A percentile compares a stretch with the other conserved stretches of the same genome.
These are phyloP conservation scores for Amphiura filiformis DNA, from an alignment of 35 echinoderm and acorn worm species.

Conservation along the genomic window DNA sequence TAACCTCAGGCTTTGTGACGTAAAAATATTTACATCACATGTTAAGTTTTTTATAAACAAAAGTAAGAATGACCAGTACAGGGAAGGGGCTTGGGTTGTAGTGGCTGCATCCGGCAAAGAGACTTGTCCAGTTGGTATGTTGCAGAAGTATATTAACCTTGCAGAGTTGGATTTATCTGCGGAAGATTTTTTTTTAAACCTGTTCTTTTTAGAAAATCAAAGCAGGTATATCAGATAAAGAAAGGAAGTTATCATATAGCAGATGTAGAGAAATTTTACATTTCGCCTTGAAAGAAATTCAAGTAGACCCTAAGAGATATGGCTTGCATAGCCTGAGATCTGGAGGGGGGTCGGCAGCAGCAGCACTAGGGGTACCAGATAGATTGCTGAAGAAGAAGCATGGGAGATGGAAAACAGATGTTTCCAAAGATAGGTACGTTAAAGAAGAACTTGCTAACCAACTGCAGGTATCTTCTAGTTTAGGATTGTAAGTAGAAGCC, in stretches of 20 bases:
- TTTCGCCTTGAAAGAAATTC: background rate
- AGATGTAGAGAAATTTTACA: background rate
- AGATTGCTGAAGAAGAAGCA: conserved; percentile 26
- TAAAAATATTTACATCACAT: background rate
- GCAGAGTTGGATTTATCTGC: background rate
- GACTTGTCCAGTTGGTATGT: conserved; percentile 18
- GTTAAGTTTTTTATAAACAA: conserved; percentile 3
- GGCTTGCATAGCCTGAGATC: conserved; percentile 12
- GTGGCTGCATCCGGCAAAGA: background rate
- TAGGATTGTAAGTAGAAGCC: background rate
- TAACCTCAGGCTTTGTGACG: conserved; percentile 3
- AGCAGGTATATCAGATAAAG: background rate
- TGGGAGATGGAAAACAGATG: conserved; percentile 11
- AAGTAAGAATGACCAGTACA: conserved; percentile 31
- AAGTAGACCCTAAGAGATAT: background rate
- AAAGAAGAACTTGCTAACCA: background rate
- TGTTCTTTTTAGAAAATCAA: background rate
- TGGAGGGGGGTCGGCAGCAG: conserved; percentile 19
- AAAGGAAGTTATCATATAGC: background rate
- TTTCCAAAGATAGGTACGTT: conserved; percentile 18
- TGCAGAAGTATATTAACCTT: conserved; percentile 1
- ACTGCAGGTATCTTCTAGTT: background rate
- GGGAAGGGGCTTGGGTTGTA: conserved; percentile 16
- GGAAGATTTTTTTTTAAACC: conserved; percentile 11
- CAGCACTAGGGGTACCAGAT: background rate